Percentiles rank a stretch among this genome's conserved stretches.
phyloP scores from a whole-genome alignment of 2,113 vertebrate species.

The Syngnathus floridae region DNA sequence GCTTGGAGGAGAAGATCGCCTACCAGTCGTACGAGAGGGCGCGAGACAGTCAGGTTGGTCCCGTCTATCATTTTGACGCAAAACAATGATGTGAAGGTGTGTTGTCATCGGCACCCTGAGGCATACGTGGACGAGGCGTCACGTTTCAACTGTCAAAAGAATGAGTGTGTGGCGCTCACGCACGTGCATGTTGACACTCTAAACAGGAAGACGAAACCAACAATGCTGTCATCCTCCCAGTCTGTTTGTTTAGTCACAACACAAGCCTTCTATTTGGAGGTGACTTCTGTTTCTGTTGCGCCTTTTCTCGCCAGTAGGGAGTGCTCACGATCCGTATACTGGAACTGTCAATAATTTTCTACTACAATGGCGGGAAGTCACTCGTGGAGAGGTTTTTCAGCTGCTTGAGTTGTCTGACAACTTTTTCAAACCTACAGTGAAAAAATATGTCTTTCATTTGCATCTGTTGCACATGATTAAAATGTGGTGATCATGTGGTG shows the following conservation, averaged over 20 bases:
- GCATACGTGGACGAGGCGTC: too few relatives aligned
- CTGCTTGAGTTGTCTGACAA: too few relatives aligned
- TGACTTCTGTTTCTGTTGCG: slow-evolving; percentile 16
- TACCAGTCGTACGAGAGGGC: slow-evolving; percentile 94
- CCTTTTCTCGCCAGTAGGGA: slow-evolving; percentile 31
- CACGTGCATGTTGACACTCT: slow-evolving; percentile 24
- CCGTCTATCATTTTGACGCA: neutral
- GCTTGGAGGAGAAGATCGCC: slow-evolving; percentile 99
- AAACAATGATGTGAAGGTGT: too few relatives aligned
- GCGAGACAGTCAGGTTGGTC: slow-evolving; percentile 72
- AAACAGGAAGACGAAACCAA: slow-evolving; percentile 33
- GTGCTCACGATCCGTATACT: slow-evolving; percentile 18
- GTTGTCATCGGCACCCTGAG: too few relatives aligned
- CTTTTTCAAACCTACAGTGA: too few relatives aligned
- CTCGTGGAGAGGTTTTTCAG: too few relatives aligned
- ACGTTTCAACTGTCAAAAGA: too few relatives aligned
- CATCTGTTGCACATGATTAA: too few relatives aligned
- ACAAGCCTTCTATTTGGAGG: slow-evolving; percentile 10
- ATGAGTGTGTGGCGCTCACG: too few relatives aligned
- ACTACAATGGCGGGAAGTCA: too few relatives aligned
- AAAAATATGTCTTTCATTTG: too few relatives aligned
- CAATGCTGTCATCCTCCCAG: slow-evolving; percentile 12
- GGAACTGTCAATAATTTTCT: neutral
- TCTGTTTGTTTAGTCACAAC: slow-evolving; percentile 22
- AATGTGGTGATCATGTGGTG: too few relatives aligned